Conservation (phyloP, 2,888 invertebrate genomes). For the Anoplius nigerrimus region DNA sequence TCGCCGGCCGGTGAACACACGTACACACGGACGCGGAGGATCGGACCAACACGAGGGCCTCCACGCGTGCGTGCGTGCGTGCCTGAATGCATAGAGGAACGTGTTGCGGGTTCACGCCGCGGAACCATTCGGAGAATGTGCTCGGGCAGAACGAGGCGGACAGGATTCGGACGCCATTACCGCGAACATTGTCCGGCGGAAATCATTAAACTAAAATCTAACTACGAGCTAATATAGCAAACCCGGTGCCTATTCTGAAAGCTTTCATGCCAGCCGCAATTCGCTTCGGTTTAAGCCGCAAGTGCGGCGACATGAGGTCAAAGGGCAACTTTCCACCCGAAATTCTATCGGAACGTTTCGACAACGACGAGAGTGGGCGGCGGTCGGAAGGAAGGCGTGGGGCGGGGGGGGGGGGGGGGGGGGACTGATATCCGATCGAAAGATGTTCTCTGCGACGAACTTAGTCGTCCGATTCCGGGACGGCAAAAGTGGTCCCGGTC, state of each 20-base stretch:
- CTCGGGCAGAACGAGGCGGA: conserved; percentile 47
- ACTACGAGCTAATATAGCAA: conserved; percentile 60
- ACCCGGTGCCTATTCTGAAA: conserved; percentile 55
- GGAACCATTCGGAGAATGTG: conserved; percentile 64
- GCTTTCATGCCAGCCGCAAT: conserved; percentile 64
- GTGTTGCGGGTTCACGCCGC: conserved; percentile 55
- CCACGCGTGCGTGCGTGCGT: conserved; percentile 31
- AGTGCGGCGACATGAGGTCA: conserved; percentile 34
- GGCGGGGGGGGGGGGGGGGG: too few relatives aligned
- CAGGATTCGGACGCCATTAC: conserved; percentile 64
- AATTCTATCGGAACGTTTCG: conserved; percentile 32
- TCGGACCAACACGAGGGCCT: not conserved
- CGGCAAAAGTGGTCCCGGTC: too few relatives aligned
- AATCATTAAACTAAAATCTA: conserved; percentile 73
- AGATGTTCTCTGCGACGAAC: too few relatives aligned
- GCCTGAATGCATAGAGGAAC: conserved; percentile 51
- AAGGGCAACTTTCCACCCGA: conserved; percentile 39
- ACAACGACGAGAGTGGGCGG: conserved; percentile 20
- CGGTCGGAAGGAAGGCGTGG: conserved; percentile 21
- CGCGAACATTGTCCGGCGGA: conserved; percentile 67
- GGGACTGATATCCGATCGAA: too few relatives aligned
- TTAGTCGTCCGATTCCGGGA: too few relatives aligned
- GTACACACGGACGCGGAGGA: not conserved
- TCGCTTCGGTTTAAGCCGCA: conserved; percentile 50
- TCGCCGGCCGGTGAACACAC: conserved; percentile 5